Percentiles rank a stretch among this genome's conserved stretches.
Evolutionary conservation across 1,140 invertebrate genomes (phyloP).

Genomic region (Ladona fulva): DNA sequence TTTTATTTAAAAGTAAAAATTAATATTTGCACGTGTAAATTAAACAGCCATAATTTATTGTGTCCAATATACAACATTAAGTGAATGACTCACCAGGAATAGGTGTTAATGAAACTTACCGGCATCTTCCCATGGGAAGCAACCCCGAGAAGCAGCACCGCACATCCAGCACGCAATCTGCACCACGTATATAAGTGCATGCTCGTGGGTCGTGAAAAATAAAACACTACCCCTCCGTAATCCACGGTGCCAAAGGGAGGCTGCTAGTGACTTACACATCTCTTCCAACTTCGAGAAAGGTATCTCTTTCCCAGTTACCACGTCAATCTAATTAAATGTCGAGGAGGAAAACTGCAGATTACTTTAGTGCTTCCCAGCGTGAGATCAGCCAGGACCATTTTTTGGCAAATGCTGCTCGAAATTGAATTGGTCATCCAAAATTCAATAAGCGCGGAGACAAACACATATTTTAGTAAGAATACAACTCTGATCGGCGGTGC

Average conservation of each 20-base stretch:
- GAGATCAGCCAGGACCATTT: too few species aligned
- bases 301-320: background rate
- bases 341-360: background rate
- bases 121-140: background rate
- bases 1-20: too few species aligned
- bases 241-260: constrained; percentile 20
- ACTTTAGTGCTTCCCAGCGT: too few species aligned
- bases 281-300: background rate
- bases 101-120: background rate
- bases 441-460: too few species aligned
- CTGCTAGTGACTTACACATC: constrained; percentile 19
- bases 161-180: constrained; percentile 1
- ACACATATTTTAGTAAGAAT: too few species aligned
- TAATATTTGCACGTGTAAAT: too few species aligned
- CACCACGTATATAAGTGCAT: constrained; percentile 5
- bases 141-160: background rate
- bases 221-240: constrained; percentile 23
- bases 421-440: too few species aligned
- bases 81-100: too few species aligned
- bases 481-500: too few species aligned
- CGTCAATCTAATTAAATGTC: background rate
- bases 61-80: too few species aligned
- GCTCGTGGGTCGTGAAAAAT: constrained; percentile 11
- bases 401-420: too few species aligned
- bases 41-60: too few species aligned